Percentiles rank a stretch among this genome's conserved stretches.
phyloP scores from a whole-genome alignment of 2,888 invertebrate species.

The Netelia fuscicornis region DNA sequence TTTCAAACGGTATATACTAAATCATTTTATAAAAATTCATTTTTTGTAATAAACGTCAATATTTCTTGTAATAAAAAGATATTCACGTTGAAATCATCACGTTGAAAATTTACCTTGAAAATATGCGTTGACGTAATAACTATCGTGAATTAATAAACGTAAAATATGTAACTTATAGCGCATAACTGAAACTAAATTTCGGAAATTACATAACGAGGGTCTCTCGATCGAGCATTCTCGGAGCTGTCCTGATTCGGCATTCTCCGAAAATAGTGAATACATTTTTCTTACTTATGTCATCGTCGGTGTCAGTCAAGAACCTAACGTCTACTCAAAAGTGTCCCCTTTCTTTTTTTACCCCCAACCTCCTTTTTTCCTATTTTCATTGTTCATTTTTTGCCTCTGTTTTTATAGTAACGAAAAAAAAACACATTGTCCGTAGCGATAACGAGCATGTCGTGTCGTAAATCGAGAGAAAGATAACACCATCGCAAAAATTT shows the following conservation, averaged over 20 bases:
- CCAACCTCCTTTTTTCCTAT: neutral
- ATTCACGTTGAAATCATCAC: no score
- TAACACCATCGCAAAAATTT: conserved; percentile 26
- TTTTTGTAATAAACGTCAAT: no score
- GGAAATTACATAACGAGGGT: neutral
- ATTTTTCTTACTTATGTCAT: neutral
- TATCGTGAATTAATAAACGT: no score
- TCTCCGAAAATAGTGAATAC: neutral
- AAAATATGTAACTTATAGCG: no score
- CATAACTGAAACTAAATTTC: neutral
- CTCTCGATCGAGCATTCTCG: neutral
- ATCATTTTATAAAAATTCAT: no score
- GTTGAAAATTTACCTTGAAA: no score
- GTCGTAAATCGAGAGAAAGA: conserved; percentile 28
- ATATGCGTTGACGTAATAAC: no score
- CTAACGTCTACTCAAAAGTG: neutral
- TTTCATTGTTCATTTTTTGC: no score
- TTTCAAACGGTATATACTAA: no score
- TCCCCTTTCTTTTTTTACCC: neutral
- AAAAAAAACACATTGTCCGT: no score
- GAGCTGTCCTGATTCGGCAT: neutral
- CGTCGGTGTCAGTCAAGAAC: neutral
- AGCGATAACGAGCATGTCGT: conserved; percentile 3
- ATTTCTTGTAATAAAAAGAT: no score
- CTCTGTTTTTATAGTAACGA: no score